Evolutionary conservation across 2,113 vertebrate genomes (phyloP), one percentile per base, ranked within the genome.

Genomic region (Falcunculus frontatus): DNA sequence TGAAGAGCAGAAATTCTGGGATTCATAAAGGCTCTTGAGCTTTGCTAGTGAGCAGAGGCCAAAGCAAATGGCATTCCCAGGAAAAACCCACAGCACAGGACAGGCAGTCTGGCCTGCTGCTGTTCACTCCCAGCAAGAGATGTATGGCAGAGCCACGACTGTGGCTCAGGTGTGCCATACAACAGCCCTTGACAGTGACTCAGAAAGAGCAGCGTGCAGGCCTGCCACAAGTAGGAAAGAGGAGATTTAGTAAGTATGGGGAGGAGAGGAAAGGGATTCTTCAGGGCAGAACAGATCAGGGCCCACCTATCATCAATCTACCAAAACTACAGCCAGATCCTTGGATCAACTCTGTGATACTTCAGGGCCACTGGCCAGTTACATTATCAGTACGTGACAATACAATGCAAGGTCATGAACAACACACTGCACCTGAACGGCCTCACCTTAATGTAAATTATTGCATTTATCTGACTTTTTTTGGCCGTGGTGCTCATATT

Each of bases 131-230:
- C 47, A n/a, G 35, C 27, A n/a, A 50, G 50, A 75, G 68, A 73
- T 32, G 53, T 1, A 35, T 4, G 52, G 55, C 37, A 65, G 23
- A 20, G 69, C 32, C 37, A 15, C 0, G 18, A 26, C 33, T 15
- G 23, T 37, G 70, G 39, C 35, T 56, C 77, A 75, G 50, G 12
- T 30, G 19, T 8, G 27, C 11, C 37, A 30, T 53, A 56, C 22
- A 5, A 10, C 7, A 73, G 14, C 18, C 47, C 27, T 3, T 16
- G 35, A 32, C 1, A 6, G 18, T 11, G 47, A 42, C 42, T 42
- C 4, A 25, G 15, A 55, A 29, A 2, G 27, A 37, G 39, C n/a
- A 67, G 29, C 0, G 0, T 39, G 16, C 39, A 75, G 62, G 56
- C 30, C 39, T 60, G 68, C 27, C 85, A 52, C 65, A 79, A 33